Evolutionary conservation across 2,113 vertebrate species (phyloP).

Genomic region (Merops nubicus): DNA sequence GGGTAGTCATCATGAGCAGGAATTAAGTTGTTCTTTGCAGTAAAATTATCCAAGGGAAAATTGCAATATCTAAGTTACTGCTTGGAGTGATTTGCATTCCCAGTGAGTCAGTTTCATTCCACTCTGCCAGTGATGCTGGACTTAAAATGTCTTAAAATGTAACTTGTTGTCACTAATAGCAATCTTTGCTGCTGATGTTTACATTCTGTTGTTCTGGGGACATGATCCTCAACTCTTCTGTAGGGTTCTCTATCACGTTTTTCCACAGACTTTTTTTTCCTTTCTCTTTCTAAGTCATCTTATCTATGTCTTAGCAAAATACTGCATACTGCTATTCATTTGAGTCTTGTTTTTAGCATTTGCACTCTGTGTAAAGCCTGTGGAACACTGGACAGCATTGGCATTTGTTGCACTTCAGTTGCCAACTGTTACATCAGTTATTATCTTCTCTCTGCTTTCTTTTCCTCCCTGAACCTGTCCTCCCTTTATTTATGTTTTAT

Average conservation of each 20-base stretch:
- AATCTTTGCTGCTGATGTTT: neutral
- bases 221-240: neutral
- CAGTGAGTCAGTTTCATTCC: neutral
- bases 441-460: neutral
- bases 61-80: neutral
- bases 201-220: neutral
- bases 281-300: neutral
- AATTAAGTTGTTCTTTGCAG: conserved; percentile 20
- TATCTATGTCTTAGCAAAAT: neutral
- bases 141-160: neutral
- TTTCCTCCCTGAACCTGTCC: neutral
- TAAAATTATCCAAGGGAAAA: conserved; percentile 28
- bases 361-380: neutral
- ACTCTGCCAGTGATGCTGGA: neutral
- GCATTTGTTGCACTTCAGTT: neutral
- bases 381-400: neutral
- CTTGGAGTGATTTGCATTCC: conserved; percentile 28
- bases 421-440: neutral
- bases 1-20: neutral
- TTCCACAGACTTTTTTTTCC: neutral
- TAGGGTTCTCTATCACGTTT: neutral
- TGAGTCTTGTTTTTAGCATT: neutral
- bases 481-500: neutral
- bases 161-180: neutral
- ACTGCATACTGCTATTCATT: neutral